Evolutionary conservation across 2,797 vertebrate genomes (phyloP).

Genomic region (Sternotherus odoratus): DNA sequence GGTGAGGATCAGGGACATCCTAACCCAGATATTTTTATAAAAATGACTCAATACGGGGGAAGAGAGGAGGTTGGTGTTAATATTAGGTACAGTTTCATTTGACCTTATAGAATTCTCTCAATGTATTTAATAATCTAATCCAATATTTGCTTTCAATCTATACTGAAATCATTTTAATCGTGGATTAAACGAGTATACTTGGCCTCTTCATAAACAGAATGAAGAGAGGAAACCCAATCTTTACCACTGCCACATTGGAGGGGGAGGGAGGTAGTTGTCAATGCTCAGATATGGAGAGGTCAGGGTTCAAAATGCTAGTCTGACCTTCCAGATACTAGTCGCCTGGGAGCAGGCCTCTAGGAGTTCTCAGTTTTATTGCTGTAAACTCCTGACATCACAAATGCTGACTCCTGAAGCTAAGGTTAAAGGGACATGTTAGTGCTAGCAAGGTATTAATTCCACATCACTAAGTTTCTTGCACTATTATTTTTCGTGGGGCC

Average conservation of each 20-base stretch:
- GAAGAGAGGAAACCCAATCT: not conserved
- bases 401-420: conserved; percentile 19
- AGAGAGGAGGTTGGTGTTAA: not conserved
- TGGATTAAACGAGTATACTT: not conserved
- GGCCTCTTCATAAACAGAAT: not conserved
- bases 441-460: conserved; percentile 20
- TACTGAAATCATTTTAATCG: not conserved
- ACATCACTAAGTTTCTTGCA: not conserved
- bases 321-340: conserved; percentile 45
- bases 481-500: not conserved
- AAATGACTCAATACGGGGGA: not conserved
- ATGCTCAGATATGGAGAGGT: conserved; percentile 46
- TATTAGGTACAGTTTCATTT: not conserved
- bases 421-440: conserved; percentile 22
- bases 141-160: not conserved
- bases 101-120: not conserved
- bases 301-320: conserved; percentile 61
- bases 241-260: not conserved
- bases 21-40: not conserved
- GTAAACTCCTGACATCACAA: conserved; percentile 18
- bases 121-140: not conserved
- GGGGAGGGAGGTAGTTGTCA: conserved; percentile 5
- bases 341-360: conserved; percentile 43
- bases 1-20: not conserved
- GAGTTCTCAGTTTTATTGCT: conserved; percentile 40